A percentile compares a stretch with the other conserved stretches of the same genome.
Evolutionary conservation across 2,113 vertebrate species (phyloP).

Genomic region (Nothocercus julius): DNA sequence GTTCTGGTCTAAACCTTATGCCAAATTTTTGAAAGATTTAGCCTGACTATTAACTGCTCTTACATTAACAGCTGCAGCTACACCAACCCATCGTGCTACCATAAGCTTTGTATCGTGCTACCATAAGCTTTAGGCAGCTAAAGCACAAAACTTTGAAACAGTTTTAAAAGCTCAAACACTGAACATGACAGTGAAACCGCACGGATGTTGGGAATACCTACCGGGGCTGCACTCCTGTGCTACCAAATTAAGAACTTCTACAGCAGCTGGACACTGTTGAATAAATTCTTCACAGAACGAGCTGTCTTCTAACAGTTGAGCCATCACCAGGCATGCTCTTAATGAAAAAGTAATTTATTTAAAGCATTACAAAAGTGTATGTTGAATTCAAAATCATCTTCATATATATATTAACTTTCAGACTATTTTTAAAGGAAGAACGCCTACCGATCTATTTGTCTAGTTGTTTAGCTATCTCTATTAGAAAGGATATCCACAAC

Average conservation of each 20-base stretch:
- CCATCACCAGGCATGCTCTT: conserved; percentile 98
- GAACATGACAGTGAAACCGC: not conserved
- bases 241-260: conserved; percentile 96
- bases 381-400: not conserved
- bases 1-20: not conserved
- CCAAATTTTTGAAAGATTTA: not conserved
- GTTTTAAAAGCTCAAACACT: not conserved
- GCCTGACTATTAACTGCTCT: not conserved
- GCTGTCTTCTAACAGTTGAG: conserved; percentile 97
- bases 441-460: not conserved
- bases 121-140: not conserved
- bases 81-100: not conserved
- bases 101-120: not conserved
- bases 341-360: conserved; percentile 48
- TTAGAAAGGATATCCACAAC: not conserved
- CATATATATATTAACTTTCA: not conserved
- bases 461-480: not conserved
- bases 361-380: not conserved
- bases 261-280: conserved; percentile 96
- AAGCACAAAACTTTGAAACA: not conserved
- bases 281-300: conserved; percentile 99
- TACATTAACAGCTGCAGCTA: not conserved
- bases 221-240: conserved; percentile 98
- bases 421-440: not conserved
- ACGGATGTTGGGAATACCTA: conserved; percentile 62